phyloP scores from a whole-genome alignment of 2,797 vertebrate genomes.

The Enteromius mattozi region DNA sequence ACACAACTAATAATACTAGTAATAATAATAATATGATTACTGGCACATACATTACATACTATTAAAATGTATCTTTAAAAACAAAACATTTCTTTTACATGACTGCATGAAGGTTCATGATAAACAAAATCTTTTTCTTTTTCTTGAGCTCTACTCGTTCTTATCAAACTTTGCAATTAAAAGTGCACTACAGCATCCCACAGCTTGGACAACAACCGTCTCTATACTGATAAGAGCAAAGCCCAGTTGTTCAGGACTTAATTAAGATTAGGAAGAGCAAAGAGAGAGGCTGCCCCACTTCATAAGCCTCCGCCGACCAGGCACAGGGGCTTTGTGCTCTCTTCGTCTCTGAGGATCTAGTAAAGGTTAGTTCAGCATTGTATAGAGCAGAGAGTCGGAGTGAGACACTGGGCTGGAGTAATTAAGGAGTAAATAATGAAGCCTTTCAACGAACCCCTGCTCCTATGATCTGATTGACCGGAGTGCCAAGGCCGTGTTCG shows the following conservation, averaged over 20 bases:
- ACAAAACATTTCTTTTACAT: not conserved
- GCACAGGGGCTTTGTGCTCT: constrained; percentile 27
- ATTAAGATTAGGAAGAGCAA: constrained; percentile 62
- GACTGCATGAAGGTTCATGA: not conserved
- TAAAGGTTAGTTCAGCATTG: constrained; percentile 53
- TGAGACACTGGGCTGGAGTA: constrained; percentile 55
- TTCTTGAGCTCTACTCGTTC: constrained; percentile 14
- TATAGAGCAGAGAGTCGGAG: constrained; percentile 33
- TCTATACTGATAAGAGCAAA: constrained; percentile 44
- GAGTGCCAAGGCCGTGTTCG: constrained; percentile 47
- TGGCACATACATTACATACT: not conserved
- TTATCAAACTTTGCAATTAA: constrained; percentile 34
- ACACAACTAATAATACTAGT: too few species aligned
- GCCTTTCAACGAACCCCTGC: constrained; percentile 53
- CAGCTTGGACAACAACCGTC: constrained; percentile 44
- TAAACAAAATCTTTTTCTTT: not conserved
- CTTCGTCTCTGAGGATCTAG: constrained; percentile 44
- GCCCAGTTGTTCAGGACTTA: constrained; percentile 46
- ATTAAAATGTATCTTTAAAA: not conserved
- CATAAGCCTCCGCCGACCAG: constrained; percentile 34
- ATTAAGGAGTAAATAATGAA: constrained; percentile 67
- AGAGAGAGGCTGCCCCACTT: constrained; percentile 32
- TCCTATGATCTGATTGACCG: constrained; percentile 53
- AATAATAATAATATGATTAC: not conserved
- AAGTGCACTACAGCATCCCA: constrained; percentile 26